Conservation (phyloP, 2,888 invertebrate species). For the Punctoribates punctum region DNA sequence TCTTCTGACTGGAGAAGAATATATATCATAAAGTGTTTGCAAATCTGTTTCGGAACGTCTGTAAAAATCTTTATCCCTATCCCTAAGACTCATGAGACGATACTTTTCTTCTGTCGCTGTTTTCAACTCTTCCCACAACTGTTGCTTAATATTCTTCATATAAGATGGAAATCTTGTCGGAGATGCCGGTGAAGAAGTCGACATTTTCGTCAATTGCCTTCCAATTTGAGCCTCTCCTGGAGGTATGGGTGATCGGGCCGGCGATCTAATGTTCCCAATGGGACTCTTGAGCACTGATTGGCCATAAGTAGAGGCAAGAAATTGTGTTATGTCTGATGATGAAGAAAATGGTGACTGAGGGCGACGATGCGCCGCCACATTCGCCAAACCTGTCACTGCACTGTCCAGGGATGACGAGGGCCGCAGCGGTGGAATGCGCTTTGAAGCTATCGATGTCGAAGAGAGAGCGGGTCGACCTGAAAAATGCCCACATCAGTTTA, state of each 20-base stretch:
- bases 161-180: conserved; percentile 49
- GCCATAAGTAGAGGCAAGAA: conserved; percentile 40
- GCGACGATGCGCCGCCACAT: background rate
- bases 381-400: conserved; percentile 21
- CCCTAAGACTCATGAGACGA: conserved; percentile 36
- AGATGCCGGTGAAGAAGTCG: background rate
- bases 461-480: conserved; percentile 10
- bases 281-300: conserved; percentile 39
- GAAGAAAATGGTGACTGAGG: conserved; percentile 41
- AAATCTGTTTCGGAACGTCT: conserved; percentile 42
- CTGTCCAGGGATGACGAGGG: conserved; percentile 41
- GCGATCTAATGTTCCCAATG: conserved; percentile 38
- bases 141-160: conserved; percentile 51
- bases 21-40: conserved; percentile 36
- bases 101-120: conserved; percentile 48
- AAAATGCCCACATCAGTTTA: background rate
- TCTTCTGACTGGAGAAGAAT: conserved; percentile 21
- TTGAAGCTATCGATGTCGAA: conserved; percentile 6
- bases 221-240: conserved; percentile 8
- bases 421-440: conserved; percentile 31
- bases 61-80: conserved; percentile 36
- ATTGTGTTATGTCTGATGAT: conserved; percentile 40
- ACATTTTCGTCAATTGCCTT: background rate
- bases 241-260: conserved; percentile 36
- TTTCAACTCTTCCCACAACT: conserved; percentile 51